Evolutionary conservation across 1,140 invertebrate species (phyloP).

Genomic region (Lucilia cuprina): DNA sequence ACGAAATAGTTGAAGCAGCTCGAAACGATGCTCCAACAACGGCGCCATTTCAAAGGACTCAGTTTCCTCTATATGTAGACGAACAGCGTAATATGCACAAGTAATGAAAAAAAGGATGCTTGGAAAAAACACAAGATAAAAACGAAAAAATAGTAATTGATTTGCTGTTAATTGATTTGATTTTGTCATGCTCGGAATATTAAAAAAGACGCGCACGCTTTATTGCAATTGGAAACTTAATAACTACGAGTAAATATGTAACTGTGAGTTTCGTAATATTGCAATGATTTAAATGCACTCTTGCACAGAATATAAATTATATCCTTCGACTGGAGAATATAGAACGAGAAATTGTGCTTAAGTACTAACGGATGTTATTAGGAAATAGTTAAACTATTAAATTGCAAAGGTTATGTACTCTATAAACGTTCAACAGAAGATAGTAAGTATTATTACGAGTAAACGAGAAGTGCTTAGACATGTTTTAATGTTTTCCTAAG

Average conservation of each 20-base stretch:
- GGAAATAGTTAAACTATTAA: background rate
- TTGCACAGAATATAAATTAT: background rate
- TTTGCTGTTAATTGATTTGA: conserved; percentile 30
- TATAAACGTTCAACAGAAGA: background rate
- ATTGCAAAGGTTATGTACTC: background rate
- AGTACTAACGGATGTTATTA: background rate
- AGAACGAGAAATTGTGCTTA: background rate
- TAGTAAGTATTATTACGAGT: background rate
- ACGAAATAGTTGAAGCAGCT: background rate
- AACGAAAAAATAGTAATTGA: conserved; percentile 9
- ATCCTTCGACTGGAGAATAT: background rate
- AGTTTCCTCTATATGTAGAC: background rate
- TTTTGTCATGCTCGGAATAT: conserved; percentile 23
- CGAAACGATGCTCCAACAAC: background rate
- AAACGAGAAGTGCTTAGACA: background rate
- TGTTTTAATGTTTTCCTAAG: background rate
- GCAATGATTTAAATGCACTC: conserved; percentile 13
- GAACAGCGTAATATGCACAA: background rate
- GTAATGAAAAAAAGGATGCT: background rate
- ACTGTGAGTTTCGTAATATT: background rate
- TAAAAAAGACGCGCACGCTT: conserved; percentile 9
- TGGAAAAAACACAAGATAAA: background rate
- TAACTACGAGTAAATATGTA: background rate
- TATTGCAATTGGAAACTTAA: background rate
- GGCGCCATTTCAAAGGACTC: background rate